phyloP scores from a whole-genome alignment of 2,113 vertebrate genomes.

The Hystrix cristata region DNA sequence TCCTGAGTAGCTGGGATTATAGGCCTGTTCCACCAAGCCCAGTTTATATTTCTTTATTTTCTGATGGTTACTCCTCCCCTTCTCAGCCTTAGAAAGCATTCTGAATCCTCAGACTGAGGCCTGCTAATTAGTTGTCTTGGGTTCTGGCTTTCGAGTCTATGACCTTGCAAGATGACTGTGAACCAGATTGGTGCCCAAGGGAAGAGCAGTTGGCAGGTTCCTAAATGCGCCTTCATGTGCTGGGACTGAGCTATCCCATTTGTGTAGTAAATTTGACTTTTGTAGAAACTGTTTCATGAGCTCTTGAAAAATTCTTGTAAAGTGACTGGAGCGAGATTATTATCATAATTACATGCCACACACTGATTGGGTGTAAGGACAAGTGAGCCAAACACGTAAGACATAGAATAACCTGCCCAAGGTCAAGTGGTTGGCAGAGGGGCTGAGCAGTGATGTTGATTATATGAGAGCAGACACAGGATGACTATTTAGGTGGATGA shows the following conservation, averaged over 20 bases:
- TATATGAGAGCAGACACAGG: neutral
- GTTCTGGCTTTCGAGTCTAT: neutral
- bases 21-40: neutral
- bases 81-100: neutral
- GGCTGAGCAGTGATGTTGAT: neutral
- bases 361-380: neutral
- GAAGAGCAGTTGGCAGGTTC: neutral
- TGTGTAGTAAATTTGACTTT: neutral
- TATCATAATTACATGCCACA: constrained; percentile 43
- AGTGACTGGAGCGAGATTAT: constrained; percentile 14
- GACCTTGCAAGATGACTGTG: constrained; percentile 16
- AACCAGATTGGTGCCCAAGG: neutral
- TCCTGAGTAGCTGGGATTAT: neutral
- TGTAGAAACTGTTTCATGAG: neutral
- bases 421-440: neutral
- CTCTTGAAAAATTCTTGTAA: constrained; percentile 26
- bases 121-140: neutral
- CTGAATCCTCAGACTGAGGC: neutral
- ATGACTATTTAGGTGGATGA: neutral
- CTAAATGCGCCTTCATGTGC: neutral
- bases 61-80: neutral
- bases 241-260: too few species aligned
- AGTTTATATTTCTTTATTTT: neutral
- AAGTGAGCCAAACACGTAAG: neutral
- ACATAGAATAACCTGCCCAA: neutral